Conservation (phyloP, 2,888 invertebrate species). For the Apamea monoglypha region DNA sequence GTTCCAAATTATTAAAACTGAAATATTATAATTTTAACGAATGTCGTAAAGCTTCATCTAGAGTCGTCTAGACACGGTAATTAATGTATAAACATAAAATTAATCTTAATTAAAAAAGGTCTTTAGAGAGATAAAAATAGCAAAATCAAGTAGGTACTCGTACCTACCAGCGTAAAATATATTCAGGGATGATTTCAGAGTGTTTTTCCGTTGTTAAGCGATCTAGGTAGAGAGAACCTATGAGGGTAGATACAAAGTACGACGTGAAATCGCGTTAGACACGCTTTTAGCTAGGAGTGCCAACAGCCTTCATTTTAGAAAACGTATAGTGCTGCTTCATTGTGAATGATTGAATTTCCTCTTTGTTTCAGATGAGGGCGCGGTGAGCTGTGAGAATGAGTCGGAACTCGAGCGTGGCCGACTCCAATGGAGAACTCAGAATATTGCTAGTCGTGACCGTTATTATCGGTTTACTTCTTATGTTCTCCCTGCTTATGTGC, state of each 20-base stretch:
- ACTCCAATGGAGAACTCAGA: constrained; percentile 90
- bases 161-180: not conserved
- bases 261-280: constrained; percentile 13
- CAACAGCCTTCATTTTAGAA: not conserved
- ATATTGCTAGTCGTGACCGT: constrained; percentile 91
- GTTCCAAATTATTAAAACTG: not conserved
- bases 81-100: constrained; percentile 7
- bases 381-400: constrained; percentile 77
- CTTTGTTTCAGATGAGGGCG: constrained; percentile 75
- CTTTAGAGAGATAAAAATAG: not conserved
- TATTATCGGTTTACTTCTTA: constrained; percentile 90
- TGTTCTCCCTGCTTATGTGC: constrained; percentile 92
- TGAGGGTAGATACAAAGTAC: not conserved
- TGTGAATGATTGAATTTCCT: constrained; percentile 26
- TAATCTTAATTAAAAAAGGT: not conserved
- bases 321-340: constrained; percentile 14
- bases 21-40: constrained; percentile 12
- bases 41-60: constrained; percentile 1
- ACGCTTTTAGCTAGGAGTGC: constrained; percentile 17
- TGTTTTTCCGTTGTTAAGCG: not conserved
- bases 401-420: constrained; percentile 80
- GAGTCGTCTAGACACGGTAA: constrained; percentile 23
- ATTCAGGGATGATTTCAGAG: not conserved
- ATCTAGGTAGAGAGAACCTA: not conserved
- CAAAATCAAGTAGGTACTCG: not conserved